Base-by-base conservation (phyloP, 2,888 invertebrate species). In the Himalopsyche tibetana region DNA sequence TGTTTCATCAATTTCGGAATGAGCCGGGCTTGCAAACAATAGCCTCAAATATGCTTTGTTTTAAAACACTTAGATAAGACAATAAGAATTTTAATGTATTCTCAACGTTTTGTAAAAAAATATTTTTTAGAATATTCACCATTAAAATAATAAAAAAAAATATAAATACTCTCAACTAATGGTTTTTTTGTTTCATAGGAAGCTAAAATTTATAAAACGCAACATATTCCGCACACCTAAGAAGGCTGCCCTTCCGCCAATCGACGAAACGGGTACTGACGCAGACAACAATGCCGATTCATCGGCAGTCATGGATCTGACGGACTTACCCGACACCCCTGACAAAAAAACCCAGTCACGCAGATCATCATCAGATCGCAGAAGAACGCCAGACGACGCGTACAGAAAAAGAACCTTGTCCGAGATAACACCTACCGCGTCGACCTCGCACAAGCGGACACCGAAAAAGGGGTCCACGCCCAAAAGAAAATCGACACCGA, bases 261-360 rank as follows among this genome's bases (percentile, higher is more conserved):
- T 63, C 63, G 5, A 28, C 63, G 63, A 80, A 9, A n/a, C 38
- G 12, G 40, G 80, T 36, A 6, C 42, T 17, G 12, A 36, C 3
- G 4, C 80, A 2, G 28, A 19, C 38, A 36, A 36, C 40, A n/a
- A 19, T 9, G 63, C 63, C 63, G 6, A 19, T 11, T 63, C 63
- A 6, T 80, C 80, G n/a, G 17, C 28, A n/a, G 69, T 85, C n/a
- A 82, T 87, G 85, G 87, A 87, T 40, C 80, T 87, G 51, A 85
- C 87, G 3, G 79, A 82, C 4, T 83, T 87, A 5, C 87, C 87
- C n/a, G 87, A 87, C 40, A 85, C 87, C n/a, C 87, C 87, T 3
- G 82, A 87, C 69, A 86, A 84, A 51, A 82, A 63, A 4, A 56
- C 83, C 36, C 80, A 36, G 4, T 19, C 86, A 42, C 55, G 55